A percentile compares a stretch with the other conserved stretches of the same genome.
phyloP scores from a whole-genome alignment of 2,888 invertebrate species.

The Dinocampus coccinellae region DNA sequence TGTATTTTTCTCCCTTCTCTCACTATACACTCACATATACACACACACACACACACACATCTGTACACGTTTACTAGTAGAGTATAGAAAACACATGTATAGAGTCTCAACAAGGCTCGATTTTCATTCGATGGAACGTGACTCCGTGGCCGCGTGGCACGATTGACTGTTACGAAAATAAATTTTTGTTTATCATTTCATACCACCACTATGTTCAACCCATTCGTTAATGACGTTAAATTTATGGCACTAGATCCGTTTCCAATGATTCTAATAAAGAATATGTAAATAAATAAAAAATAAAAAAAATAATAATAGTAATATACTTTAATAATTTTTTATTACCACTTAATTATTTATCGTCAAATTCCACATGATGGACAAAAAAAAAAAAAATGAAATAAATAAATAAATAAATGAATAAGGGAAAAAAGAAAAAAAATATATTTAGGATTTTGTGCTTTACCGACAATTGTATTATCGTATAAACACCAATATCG shows the following conservation, averaged over 20 bases:
- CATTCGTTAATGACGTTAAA: conserved; percentile 31
- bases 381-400: neutral
- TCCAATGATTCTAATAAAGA: conserved; percentile 11
- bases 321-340: neutral
- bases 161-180: conserved; percentile 47
- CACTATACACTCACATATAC: neutral
- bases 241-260: conserved; percentile 38
- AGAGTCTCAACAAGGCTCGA: conserved; percentile 49
- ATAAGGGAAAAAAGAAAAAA: too few relatives aligned
- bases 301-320: neutral
- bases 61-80: conserved; percentile 18
- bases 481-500: too few relatives aligned
- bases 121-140: conserved; percentile 49
- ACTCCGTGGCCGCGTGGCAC: conserved; percentile 40
- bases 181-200: conserved; percentile 46
- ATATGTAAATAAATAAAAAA: neutral
- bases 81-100: conserved; percentile 32
- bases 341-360: neutral
- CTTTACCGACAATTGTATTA: neutral
- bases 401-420: too few relatives aligned
- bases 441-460: too few relatives aligned
- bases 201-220: conserved; percentile 34
- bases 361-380: neutral
- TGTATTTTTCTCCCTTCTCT: conserved; percentile 35
- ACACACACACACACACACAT: neutral